Evolutionary conservation across 2,888 invertebrate genomes (phyloP), one percentile per base, ranked within the genome.

Genomic region (Dione vanillae): DNA sequence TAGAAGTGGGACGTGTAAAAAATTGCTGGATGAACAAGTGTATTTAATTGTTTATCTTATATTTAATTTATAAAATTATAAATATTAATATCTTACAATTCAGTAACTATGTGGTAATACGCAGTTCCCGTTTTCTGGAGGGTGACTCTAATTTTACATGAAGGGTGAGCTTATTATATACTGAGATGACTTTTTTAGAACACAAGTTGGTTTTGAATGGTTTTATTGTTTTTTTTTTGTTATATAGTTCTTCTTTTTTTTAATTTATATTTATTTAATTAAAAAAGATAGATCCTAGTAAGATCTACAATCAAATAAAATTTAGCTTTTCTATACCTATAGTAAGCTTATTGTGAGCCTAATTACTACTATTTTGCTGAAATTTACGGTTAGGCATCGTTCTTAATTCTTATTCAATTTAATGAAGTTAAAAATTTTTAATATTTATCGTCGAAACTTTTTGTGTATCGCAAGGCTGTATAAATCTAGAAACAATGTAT

Each of bases 131-230:
- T 74, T 71, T 71, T 78, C 76, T 77, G 78, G 81, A 85, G 83
- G 85, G 87, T 85, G 78, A 82, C 80, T 19, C 74, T 76, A 62
- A 45, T 37, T 76, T 80, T 84, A 87, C 82, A 92, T 92, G 92
- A 92, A 92, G 91, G 92, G 92, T 92, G 85, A 92, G 91, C 79
- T 74, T 77, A 77, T 64, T 80, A 78, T 67, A 0, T 75, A 66
- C 62, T 62, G 16, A 43, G 14, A 40, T 16, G 8, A 67, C 52
- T 67, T 70, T 59, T 56, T 40, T 64, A 65, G 14, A 16, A n/a
- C 45, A 51, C 45, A 52, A 54, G 43, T 35, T 16, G 45, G 35
- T 40, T 43, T 68, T 69, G 9, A 62, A 43, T 43, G 20, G 27
- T 45, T 35, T 0, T 43, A 12, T 7, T 2, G 10, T 12, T 56